Conservation (phyloP, 2,797 vertebrate genomes). For the Chiroxiphia lanceolata region DNA sequence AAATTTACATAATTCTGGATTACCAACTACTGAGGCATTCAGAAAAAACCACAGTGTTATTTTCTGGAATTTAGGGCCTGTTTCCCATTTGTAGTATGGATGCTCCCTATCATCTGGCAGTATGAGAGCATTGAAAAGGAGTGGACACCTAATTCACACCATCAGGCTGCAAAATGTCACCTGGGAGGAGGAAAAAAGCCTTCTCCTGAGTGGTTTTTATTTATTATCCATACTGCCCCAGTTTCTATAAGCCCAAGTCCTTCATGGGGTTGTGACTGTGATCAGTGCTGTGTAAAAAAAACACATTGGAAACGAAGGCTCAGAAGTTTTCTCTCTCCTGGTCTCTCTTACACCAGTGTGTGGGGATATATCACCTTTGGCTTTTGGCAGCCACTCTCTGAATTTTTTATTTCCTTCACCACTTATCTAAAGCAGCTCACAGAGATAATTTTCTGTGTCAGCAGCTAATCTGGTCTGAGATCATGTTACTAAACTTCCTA, state of each 20-base stretch:
- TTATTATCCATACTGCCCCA: neutral
- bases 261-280: neutral
- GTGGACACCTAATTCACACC: neutral
- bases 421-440: neutral
- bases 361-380: neutral
- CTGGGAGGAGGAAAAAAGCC: neutral
- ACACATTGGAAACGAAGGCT: neutral
- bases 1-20: slow-evolving; percentile 13
- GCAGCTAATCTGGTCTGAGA: neutral
- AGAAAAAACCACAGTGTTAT: neutral
- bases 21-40: neutral
- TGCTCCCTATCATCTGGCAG: neutral
- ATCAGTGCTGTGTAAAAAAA: neutral
- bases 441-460: neutral
- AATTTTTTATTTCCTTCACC: neutral
- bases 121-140: neutral
- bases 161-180: neutral
- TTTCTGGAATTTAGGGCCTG: neutral
- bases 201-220: neutral
- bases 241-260: neutral
- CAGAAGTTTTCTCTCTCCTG: neutral
- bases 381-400: neutral
- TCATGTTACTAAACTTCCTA: neutral
- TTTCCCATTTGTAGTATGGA: neutral
- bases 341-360: neutral